phyloP scores from a whole-genome alignment of 2,888 invertebrate species.

The Dyspetes luteomarginatus region DNA sequence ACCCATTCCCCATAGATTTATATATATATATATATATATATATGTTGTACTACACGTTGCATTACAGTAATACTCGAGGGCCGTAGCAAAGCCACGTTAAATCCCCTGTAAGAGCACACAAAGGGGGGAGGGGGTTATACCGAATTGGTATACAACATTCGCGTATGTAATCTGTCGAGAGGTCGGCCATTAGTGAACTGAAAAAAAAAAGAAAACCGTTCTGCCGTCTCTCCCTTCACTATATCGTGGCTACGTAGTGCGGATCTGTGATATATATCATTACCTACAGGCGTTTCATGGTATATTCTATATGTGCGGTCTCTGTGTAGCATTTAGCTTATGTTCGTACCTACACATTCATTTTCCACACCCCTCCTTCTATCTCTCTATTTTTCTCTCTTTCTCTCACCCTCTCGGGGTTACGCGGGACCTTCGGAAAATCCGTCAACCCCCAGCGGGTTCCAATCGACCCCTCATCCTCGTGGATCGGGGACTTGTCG shows the following conservation, averaged over 20 bases:
- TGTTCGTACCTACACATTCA: slow-evolving; percentile 48
- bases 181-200: slow-evolving; percentile 77
- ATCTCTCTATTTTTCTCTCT: slow-evolving; percentile 22
- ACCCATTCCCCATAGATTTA: background rate
- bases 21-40: background rate
- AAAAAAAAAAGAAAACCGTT: slow-evolving; percentile 68
- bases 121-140: slow-evolving; percentile 66
- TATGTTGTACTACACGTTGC: slow-evolving; percentile 66
- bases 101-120: slow-evolving; percentile 74
- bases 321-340: slow-evolving; percentile 60
- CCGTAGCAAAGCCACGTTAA: slow-evolving; percentile 77
- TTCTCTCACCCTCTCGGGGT: slow-evolving; percentile 27
- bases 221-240: slow-evolving; percentile 56
- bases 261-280: slow-evolving; percentile 77
- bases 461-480: slow-evolving; percentile 43
- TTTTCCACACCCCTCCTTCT: slow-evolving; percentile 58
- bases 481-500: slow-evolving; percentile 11
- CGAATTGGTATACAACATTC: slow-evolving; percentile 73
- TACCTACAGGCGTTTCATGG: slow-evolving; percentile 50
- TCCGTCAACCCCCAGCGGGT: slow-evolving; percentile 52
- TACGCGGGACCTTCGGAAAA: slow-evolving; percentile 59
- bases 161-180: slow-evolving; percentile 79
- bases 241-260: slow-evolving; percentile 57
- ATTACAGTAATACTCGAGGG: slow-evolving; percentile 78
- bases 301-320: slow-evolving; percentile 43